Evolutionary conservation across 2,797 vertebrate genomes (phyloP).

Genomic region (Alauda arvensis): DNA sequence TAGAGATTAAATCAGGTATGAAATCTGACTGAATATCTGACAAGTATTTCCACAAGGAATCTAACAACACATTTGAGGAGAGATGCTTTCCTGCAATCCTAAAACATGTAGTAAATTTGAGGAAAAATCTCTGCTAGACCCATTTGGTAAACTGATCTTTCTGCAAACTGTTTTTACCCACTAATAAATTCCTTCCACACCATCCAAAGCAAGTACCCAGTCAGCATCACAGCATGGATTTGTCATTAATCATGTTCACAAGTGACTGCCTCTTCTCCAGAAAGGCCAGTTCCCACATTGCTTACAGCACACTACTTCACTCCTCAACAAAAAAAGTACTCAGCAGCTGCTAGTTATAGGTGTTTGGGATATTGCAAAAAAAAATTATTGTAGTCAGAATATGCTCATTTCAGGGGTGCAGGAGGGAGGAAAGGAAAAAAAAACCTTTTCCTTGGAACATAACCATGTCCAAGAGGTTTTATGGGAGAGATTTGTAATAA

Average conservation of each 20-base stretch:
- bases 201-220: conserved; percentile 10
- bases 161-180: conserved; percentile 1
- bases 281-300: background rate
- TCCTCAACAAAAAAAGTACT: background rate
- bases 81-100: background rate
- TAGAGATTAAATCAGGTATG: background rate
- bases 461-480: background rate
- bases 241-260: background rate
- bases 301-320: background rate
- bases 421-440: background rate
- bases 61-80: background rate
- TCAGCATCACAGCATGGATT: conserved; percentile 1
- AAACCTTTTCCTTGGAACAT: background rate
- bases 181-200: conserved; percentile 28
- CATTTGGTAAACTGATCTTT: conserved; percentile 36
- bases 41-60: background rate
- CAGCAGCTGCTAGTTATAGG: background rate
- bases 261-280: background rate
- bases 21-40: background rate
- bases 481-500: background rate
- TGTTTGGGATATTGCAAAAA: background rate
- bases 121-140: conserved; percentile 6
- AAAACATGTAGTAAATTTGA: background rate
- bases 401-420: background rate
- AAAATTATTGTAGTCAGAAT: background rate